Evolutionary conservation across 37 sponge, comb jelly and placozoan species (phyloP), one percentile per base, ranked within the genome.

Genomic region (Bolinopsis microptera): DNA sequence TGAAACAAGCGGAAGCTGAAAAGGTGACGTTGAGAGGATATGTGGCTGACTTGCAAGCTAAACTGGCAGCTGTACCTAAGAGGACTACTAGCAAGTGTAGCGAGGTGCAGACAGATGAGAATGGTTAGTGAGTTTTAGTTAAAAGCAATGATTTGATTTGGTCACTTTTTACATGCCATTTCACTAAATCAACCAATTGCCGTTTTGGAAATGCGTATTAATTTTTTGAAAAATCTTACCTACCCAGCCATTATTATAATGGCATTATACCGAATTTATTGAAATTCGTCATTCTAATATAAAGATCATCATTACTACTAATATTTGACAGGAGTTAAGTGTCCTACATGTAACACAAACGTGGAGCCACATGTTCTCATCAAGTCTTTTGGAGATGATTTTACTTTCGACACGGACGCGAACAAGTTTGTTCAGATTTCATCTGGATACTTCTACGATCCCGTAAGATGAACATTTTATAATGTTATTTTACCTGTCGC

Each of bases 261-360:
- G n/a, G n/a, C n/a, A n/a, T n/a, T n/a, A n/a, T n/a, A n/a, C n/a
- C n/a, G n/a, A n/a, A n/a, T n/a, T n/a, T n/a, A n/a, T n/a, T n/a
- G n/a, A n/a, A n/a, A n/a, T n/a, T n/a, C n/a, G n/a, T n/a, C n/a
- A n/a, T n/a, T n/a, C n/a, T 25, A 72, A 22, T 72, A 61, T 18
- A 61, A 61, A 61, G 9, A 61, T 9, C 18, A 21, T 61, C 16
- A 21, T 61, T 9, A 61, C 68, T 61, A 61, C 68, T 61, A 61
- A 61, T n/a, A n/a, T n/a, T n/a, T n/a, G n/a, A 8, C 90, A 86
- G 90, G 90, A 40, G 90, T 86, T 0, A 86, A 86, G 26, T 86
- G 90, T 40, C 90, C 90, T 1, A 86, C 61, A 3, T 86, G 90
- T 39, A 39, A 22, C 18, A 16, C 26, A 0, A 8, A 40, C n/a